A percentile compares a stretch with the other conserved stretches of the same genome.
Evolutionary conservation across 2,113 vertebrate species (phyloP).

Genomic region (Psephotus haematonotus): DNA sequence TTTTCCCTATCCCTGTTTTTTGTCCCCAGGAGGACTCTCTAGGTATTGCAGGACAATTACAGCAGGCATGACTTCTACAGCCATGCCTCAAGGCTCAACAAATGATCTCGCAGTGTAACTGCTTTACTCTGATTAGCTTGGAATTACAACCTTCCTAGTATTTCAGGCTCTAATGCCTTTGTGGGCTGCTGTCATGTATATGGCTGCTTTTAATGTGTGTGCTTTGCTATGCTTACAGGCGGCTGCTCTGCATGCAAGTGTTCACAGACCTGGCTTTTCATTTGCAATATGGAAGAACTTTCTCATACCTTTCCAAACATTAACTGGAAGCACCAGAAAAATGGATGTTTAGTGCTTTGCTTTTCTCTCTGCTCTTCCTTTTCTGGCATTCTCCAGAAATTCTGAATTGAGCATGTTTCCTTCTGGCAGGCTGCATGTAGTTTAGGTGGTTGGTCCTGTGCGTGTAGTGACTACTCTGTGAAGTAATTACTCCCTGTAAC

Average conservation of each 20-base stretch:
- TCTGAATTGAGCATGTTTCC: neutral
- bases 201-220: neutral
- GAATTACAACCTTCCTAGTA: neutral
- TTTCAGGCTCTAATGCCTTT: neutral
- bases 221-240: constrained; percentile 21
- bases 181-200: neutral
- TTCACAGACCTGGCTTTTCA: neutral
- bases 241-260: neutral
- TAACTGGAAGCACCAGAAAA: neutral
- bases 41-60: neutral
- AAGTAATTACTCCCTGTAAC: constrained; percentile 68
- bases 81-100: neutral
- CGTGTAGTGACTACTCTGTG: neutral
- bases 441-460: neutral
- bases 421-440: neutral
- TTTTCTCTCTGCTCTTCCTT: neutral
- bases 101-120: neutral
- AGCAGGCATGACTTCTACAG: neutral
- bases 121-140: neutral
- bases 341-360: neutral
- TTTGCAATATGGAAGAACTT: neutral
- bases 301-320: neutral
- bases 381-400: neutral
- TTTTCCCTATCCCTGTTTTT: neutral
- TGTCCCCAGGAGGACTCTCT: neutral